Evolutionary conservation across 2,113 vertebrate species (phyloP), one percentile per base, ranked within the genome.

Genomic region (Paramisgurnus dabryanus): DNA sequence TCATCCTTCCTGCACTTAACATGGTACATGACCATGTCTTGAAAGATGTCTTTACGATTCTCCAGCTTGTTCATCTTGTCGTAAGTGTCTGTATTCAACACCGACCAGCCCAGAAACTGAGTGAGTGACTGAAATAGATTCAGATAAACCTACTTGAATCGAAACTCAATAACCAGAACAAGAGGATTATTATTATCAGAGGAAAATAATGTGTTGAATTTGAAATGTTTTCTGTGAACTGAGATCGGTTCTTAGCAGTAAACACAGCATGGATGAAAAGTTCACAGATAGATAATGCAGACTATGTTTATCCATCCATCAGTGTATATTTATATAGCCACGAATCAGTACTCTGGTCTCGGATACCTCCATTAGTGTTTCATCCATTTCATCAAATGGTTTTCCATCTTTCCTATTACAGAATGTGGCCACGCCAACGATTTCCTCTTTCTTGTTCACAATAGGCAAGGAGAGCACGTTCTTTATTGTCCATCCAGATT

Each of bases 341-440:
- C 84, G 87, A 88, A 81, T 86, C 90, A 87, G 64, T 49, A 10
- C 34, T 50, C 7, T 63, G 68, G 53, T 55, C 67, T 22, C 78
- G 79, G 17, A 70, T 91, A 99, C 97, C 95, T 99, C 97, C 95
- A 96, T 98, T 85, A 99, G 93, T 0, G 95, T 95, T 87, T 99
- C 98, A 0, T 99, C 97, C 88, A 96, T 95, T 78, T 99, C 97
- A 1, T 99, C 98, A 77, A 99, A 99, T 0, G 97, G 97, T 85
- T 98, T 99, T 81, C 96, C 96, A 6, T 99, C 97, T 83, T 98
- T 99, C 90, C 98, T 94, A 90, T 98, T 99, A 88, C 96, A 98
- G 90, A 99, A 99, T 0, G 97, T 99, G 17, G 97, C 97, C 43
- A 99, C 96, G 0, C 96, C 98, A 86, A 99, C 96, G 1, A 99